Conservation (phyloP, 64 coral and sea anemone genomes). For the Stichodactyla mertensii region DNA sequence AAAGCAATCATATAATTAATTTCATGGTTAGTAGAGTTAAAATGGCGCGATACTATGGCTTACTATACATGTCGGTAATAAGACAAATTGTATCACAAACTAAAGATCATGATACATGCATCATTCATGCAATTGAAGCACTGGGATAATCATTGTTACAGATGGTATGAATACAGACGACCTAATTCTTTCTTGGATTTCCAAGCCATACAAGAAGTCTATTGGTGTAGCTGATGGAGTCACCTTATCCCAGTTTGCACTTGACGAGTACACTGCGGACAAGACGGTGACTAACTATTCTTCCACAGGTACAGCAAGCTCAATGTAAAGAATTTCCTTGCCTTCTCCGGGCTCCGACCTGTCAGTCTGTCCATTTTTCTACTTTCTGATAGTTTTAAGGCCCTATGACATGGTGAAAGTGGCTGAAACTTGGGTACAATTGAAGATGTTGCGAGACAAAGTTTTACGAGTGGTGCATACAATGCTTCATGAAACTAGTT, state of each 20-base stretch:
- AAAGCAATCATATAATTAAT: too few relatives aligned
- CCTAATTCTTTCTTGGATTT: conserved; percentile 27
- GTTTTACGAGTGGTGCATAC: too few relatives aligned
- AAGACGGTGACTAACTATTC: neutral
- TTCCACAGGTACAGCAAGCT: neutral
- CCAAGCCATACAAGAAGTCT: neutral
- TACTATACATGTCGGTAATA: too few relatives aligned
- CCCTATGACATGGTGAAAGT: too few relatives aligned
- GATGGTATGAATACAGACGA: conserved; percentile 43
- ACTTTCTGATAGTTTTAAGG: neutral
- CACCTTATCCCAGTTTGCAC: conserved; percentile 75
- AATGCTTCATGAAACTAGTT: too few relatives aligned
- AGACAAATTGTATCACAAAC: too few relatives aligned
- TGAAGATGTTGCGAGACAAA: too few relatives aligned
- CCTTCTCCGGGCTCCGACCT: neutral
- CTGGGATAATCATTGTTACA: neutral
- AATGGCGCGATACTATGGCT: too few relatives aligned
- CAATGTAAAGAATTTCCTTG: too few relatives aligned
- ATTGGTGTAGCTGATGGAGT: conserved; percentile 48
- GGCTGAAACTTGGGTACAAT: too few relatives aligned
- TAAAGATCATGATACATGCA: too few relatives aligned
- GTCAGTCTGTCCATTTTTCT: neutral
- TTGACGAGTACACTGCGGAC: conserved; percentile 49
- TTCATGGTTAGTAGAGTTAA: too few relatives aligned
- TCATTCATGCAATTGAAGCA: neutral